Base-by-base conservation (phyloP, 2,888 invertebrate genomes). In the Anarsia innoxiella region DNA sequence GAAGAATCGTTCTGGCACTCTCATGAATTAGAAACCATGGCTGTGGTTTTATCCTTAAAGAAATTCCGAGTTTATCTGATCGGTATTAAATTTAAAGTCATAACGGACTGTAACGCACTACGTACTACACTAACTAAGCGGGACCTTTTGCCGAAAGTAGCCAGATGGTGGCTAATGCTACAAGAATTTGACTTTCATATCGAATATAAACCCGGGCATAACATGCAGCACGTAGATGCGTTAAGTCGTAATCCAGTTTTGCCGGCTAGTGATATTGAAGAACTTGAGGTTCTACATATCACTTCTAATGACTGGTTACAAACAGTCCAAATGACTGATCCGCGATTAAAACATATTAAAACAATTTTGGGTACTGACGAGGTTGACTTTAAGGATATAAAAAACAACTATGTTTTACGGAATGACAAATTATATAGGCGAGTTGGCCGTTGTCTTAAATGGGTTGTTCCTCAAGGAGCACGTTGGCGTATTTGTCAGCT, bases 21-120 rank as follows among this genome's bases (percentile, higher is more conserved):
- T 4, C 49, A 56, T n/a, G 66, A 73, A 31, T 34, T 60, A 10
- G 68, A 70, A 36, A 45, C 50, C 0, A 38, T 71, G n/a, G 67
- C 68, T 0, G 44, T 66, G 0, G 54, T 66, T 0, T 56, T 49
- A 23, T 44, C 54, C 0, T 29, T 66, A 0, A 28, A 51, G 10
- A 46, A 53, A 39, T 63, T 67, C 37, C 42, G 61, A 11, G 40
- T 46, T 1, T 67, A 63, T 36, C 19, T 66, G 11, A 14, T 33
- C 2, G 26, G 33, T 1, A n/a, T 33, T 10, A 6, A 13, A 26
- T 33, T 33, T 6, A 33, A 33, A 26, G 15, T 33, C 11, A 9
- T 26, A 6, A 33, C 33, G 5, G 26, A 33, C 15, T 25, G 25
- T 9, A 25, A 33, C 10, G 33, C 33, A 10, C 10, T 33, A 6